Conservation (phyloP, 1,140 invertebrate species). For the Diorhabda elongata region DNA sequence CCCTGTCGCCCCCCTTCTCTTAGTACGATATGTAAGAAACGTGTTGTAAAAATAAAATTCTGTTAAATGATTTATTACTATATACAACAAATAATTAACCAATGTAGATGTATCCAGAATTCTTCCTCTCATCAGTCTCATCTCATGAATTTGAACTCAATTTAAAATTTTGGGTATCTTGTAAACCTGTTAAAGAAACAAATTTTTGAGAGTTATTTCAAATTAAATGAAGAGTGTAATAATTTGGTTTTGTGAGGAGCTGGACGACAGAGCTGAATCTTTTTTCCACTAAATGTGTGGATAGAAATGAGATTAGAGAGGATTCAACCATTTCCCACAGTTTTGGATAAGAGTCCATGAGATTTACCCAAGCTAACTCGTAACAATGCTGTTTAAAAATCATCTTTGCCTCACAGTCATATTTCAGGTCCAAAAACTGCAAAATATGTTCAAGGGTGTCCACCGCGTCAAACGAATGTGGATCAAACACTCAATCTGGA, state of each 20-base stretch:
- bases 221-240: too few species aligned
- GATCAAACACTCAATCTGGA: constrained; percentile 3
- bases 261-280: neutral
- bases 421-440: constrained; percentile 4
- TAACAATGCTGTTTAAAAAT: neutral
- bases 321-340: neutral
- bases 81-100: neutral
- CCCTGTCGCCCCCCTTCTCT: neutral
- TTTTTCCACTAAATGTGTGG: constrained; percentile 1
- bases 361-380: neutral
- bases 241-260: neutral
- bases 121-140: too few species aligned
- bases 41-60: neutral
- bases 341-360: neutral
- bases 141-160: too few species aligned
- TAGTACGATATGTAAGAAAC: neutral
- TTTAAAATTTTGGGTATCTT: too few species aligned
- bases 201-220: too few species aligned
- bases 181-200: too few species aligned
- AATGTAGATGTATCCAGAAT: neutral
- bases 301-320: neutral
- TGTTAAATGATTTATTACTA: neutral
- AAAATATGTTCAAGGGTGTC: neutral
- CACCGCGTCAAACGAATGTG: neutral
- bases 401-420: constrained; percentile 7